A percentile compares a stretch with the other conserved stretches of the same genome.
Evolutionary conservation across 2,888 invertebrate species (phyloP).

Genomic region (Drosophila kokeensis): DNA sequence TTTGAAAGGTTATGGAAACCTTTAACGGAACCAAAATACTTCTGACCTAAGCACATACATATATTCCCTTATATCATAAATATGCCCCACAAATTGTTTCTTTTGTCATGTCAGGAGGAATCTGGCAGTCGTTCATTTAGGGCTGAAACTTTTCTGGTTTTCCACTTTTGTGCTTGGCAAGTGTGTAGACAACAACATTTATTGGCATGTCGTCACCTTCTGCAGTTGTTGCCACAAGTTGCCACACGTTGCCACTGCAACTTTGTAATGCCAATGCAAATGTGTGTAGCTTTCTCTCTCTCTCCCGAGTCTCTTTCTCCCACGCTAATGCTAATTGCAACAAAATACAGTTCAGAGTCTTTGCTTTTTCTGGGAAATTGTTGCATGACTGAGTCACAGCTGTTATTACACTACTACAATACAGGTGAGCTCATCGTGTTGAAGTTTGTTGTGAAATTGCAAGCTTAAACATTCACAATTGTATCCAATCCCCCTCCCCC

Average conservation of each 20-base stretch:
- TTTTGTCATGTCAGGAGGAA: neutral
- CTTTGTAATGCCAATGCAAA: constrained; percentile 23
- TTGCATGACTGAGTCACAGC: constrained; percentile 66
- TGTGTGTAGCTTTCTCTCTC: constrained; percentile 20
- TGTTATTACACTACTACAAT: neutral
- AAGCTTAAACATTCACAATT: constrained; percentile 12
- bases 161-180: constrained; percentile 34
- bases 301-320: neutral
- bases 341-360: constrained; percentile 26
- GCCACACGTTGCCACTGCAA: constrained; percentile 12
- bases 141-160: neutral
- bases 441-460: constrained; percentile 31
- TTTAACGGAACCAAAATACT: too few species aligned
- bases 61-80: neutral
- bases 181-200: constrained; percentile 27
- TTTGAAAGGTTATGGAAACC: too few species aligned
- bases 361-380: constrained; percentile 51
- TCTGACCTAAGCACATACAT: neutral
- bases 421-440: constrained; percentile 48
- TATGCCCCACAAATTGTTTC: fast-evolving
- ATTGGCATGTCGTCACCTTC: constrained; percentile 53
- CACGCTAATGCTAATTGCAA: constrained; percentile 58
- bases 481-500: neutral
- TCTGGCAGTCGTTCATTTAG: neutral
- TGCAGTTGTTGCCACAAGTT: constrained; percentile 19